These are phyloP conservation scores for Pyralis farinalis DNA, from an alignment of 2,888 invertebrate species.

Conservation along the genomic window DNA sequence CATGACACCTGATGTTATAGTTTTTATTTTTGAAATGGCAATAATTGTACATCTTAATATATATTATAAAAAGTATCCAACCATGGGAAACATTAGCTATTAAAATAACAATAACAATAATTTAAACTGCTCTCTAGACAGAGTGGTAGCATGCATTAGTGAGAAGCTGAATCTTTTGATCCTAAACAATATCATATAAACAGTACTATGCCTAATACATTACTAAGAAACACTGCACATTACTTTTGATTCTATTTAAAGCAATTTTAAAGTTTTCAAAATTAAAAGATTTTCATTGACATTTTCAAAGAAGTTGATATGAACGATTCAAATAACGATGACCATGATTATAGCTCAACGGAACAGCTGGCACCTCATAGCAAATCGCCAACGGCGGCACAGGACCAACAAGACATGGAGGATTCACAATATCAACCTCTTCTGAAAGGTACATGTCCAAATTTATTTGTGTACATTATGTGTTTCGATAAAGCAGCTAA, in stretches of 20 bases:
- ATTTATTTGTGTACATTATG: too few relatives aligned
- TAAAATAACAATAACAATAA: constrained; percentile 22
- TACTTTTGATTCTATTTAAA: background rate
- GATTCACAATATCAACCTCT: constrained; percentile 77
- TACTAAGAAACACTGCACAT: constrained; percentile 12
- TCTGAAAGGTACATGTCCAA: constrained; percentile 58
- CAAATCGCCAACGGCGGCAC: constrained; percentile 69
- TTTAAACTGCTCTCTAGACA: constrained; percentile 36
- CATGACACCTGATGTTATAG: too few relatives aligned
- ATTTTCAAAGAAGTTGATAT: background rate
- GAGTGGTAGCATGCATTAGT: constrained; percentile 42
- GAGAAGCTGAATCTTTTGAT: constrained; percentile 11
- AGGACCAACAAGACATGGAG: constrained; percentile 54
- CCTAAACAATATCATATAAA: constrained; percentile 13
- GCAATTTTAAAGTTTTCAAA: background rate
- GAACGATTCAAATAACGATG: constrained; percentile 2
- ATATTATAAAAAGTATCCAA: too few relatives aligned
- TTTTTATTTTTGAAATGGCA: too few relatives aligned
- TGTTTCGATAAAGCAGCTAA: too few relatives aligned
- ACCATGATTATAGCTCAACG: constrained; percentile 59
- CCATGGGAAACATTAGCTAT: constrained; percentile 27
- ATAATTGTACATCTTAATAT: too few relatives aligned
- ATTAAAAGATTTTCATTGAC: background rate
- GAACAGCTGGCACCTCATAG: constrained; percentile 70
- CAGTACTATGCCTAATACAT: constrained; percentile 10